Evolutionary conservation across 2,797 vertebrate species (phyloP), one percentile per base, ranked within the genome.

Genomic region (Triplophysa yarkandensis): DNA sequence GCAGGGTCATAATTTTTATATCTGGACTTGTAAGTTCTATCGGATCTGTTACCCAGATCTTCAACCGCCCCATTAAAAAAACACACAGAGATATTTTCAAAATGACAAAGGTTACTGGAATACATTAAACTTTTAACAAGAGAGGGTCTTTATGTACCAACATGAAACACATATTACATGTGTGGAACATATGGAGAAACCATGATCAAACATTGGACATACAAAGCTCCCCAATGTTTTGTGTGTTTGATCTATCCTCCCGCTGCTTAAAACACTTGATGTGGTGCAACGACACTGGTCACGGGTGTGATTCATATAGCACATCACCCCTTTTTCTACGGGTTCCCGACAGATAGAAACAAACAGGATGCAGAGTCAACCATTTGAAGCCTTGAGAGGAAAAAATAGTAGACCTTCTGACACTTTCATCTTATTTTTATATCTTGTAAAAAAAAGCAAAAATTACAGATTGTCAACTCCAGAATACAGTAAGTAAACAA

Each of bases 141-240:
- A 62, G 17, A 52, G 23, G 50, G 44, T 52, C 52, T 71, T 63
- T 71, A 64, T 43, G 55, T 23, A 55, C 48, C 39, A 32, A 72
- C 58, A 52, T 72, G 46, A 63, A 70, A 65, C 16, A 13, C 70
- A 73, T 28, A n/a, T n/a, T n/a, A 9, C 54, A 58, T 55, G 36
- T 74, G 71, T 57, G 50, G 36, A 46, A 66, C 71, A 74, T 46
- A 46, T 57, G 70, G 36, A 36, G 30, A 64, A 72, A 64, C 32
- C 39, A 21, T 52, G 44, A 39, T 71, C 58, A 62, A 71, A 71
- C 46, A 54, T 63, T 34, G 10, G 16, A 16, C 28, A 27, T 23
- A 25, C 21, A 41, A 25, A 23, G 25, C 44, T n/a, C 23, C 14
- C 61, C 16, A 4, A 57, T 66, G 62, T 58, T 58, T 58, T 6